Evolutionary conservation across 1,140 invertebrate species (phyloP), one percentile per base, ranked within the genome.

Genomic region (Augochlora pura): DNA sequence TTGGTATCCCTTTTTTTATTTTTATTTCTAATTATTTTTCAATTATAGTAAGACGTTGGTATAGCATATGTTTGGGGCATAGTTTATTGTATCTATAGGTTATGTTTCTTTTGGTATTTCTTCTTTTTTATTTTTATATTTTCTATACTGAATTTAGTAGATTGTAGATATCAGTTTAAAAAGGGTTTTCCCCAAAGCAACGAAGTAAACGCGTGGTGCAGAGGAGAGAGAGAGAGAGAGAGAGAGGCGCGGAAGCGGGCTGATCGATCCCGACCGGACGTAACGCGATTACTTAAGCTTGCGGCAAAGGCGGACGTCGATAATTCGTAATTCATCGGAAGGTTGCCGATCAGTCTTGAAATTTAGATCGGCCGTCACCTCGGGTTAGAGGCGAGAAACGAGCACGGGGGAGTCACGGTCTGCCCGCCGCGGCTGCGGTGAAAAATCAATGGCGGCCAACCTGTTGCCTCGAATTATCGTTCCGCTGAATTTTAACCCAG

Each of bases 391-490:
- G 21, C 18, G 54, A 57, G 54, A 57, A n/a, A 65, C 46, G 70
- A 74, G 46, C 62, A 52, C 42, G 72, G 54, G 72, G 54, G 52
- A 67, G 23, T 63, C 46, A 63, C 39, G 59, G 21, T 27, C 57
- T n/a, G 46, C n/a, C n/a, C 25, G 42, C 27, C 42, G 60, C 46
- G 39, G 68, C n/a, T 57, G 18, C 54, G 54, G n/a, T 21, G 3
- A 72, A 78, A 78, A 78, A 78, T 71, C 69, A 72, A 78, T 65
- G 60, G 32, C 65, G 23, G 59, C 68, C 76, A 78, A 78, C 76
- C 76, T 78, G 76, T 78, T 78, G 76, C 76, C 76, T 64, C 68
- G 68, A 72, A 78, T 78, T 72, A 78, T 78, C 76, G 76, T 65
- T 32, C 38, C 42, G 69, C 69, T 46, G 76, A 78, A 72, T 71